Percentiles rank a stretch among this genome's conserved stretches.
Conservation (phyloP, 2,113 vertebrate species). For the Cricetomys ansorgei region DNA sequence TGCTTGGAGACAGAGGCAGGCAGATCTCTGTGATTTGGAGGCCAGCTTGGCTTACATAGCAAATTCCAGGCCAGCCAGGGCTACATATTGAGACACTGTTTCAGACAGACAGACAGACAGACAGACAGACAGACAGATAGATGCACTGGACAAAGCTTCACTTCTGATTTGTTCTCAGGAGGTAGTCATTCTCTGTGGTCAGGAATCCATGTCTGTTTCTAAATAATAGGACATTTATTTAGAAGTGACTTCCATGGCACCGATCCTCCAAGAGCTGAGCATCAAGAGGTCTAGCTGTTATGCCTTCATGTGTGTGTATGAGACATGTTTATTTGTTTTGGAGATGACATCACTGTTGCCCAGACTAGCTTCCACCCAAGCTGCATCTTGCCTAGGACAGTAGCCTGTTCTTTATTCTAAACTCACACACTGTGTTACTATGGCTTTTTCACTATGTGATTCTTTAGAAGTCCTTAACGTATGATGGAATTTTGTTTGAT, state of each 20-base stretch:
- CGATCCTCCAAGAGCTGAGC: neutral
- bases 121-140: too few relatives aligned
- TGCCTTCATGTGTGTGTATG: neutral
- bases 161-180: constrained; percentile 2
- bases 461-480: neutral
- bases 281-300: neutral
- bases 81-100: too few relatives aligned
- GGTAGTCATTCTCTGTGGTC: neutral
- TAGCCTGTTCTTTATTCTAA: neutral
- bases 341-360: neutral
- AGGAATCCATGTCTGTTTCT: constrained; percentile 17
- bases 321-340: neutral
- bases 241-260: neutral
- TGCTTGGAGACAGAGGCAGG: neutral
- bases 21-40: neutral
- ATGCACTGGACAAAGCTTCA: neutral
- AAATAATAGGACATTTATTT: neutral
- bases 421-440: neutral
- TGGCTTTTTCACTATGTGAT: neutral
- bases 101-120: too few relatives aligned
- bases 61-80: too few relatives aligned
- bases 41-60: too few relatives aligned
- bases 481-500: neutral
- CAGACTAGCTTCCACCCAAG: neutral
- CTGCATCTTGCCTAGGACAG: neutral